Base-by-base conservation (phyloP, 2,888 invertebrate species). In the Drosophila macrospina region DNA sequence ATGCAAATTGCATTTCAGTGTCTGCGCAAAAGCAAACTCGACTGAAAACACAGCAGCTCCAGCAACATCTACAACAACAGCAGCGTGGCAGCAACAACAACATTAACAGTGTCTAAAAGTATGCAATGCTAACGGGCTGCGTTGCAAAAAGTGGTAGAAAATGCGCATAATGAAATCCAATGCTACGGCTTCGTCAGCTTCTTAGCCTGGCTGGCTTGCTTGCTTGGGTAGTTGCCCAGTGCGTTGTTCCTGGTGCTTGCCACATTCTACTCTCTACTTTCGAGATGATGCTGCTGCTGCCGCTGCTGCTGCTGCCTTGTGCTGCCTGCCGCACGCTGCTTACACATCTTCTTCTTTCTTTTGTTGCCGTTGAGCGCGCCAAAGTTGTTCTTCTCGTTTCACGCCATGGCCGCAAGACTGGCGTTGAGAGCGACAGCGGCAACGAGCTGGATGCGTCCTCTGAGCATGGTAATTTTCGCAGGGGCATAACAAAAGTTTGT, bases 1-100 rank as follows among this genome's bases (percentile, higher is more conserved):
- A 89, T 86, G 89, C 86, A 86, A 89, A 86, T 89, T 86, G 83
- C 88, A 89, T 88, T 89, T 78, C 86, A 86, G 82, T 87, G 79
- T 81, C 83, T 84, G 87, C 78, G 85, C 88, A 64, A 81, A 74
- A 87, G 79, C 60, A 70, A 80, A 66, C 78, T 69, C 70, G 69
- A 73, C 76, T 70, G 62, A 69, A 73, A 70, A 69, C 68, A 62
- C 63, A 45, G 55, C 39, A 57, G 20, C 44, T 48, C 24, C 44
- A 54, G 24, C 63, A 54, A 20, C 42, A 34, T 20, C 47, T 44
- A 20, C 6, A 48, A 34, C 13, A 51, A 20, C 62, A 56, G 47
- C 48, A 30, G 13, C 55, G 36, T 7, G 54, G 41, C 70, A 60
- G 47, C 30, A 28, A 28, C 60, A 39, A 41, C 56, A 56, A 47